Evolutionary conservation across 2,113 vertebrate species (phyloP), one percentile per base, ranked within the genome.

Genomic region (Telmatochromis brachygnathus): DNA sequence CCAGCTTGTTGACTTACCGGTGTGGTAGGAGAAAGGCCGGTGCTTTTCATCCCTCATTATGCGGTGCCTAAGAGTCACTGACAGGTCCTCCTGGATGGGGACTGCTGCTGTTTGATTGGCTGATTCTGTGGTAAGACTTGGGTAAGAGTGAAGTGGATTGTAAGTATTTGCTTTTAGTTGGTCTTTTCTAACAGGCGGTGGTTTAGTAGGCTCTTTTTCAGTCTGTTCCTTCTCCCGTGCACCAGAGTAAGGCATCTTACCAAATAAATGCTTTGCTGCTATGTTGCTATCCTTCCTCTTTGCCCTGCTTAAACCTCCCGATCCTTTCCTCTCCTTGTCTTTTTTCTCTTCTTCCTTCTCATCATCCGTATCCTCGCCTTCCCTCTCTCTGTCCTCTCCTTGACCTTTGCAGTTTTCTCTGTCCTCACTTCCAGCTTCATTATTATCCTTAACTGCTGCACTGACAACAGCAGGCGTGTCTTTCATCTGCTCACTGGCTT

Each of bases 21-120:
- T 97, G 68, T 98, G 96, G 83, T 98, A 96, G 54, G 97, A 97
- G 96, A 98, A 97, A 70, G 97, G 97, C 93, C 93, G 96, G 89
- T 79, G 87, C 37, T 89, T 94, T 83, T 84, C 89, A 51, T 87
- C 73, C 14, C 79, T 88, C 17, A 54, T 54, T 53, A 79, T 62
- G 15, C 37, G 19, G 15, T 90, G 47, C 75, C 83, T 86, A 35
- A 81, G 87, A 42, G 92, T 92, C 10, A 73, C 91, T 14, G 87
- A 45, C 2, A 96, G 96, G 77, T 84, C 79, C 65, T 86, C 88
- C 62, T 95, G 94, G 19, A 95, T 91, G 2, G 96, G 90, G 10
- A 90, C 73, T 13, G 96, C 95, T 93, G 88, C 96, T 89, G 81
- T 96, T 88, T 90, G 84, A 79, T 87, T 88, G 5, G 94, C 89